phyloP scores from a whole-genome alignment of 2,888 invertebrate species.

The Azorinus chamasolen region DNA sequence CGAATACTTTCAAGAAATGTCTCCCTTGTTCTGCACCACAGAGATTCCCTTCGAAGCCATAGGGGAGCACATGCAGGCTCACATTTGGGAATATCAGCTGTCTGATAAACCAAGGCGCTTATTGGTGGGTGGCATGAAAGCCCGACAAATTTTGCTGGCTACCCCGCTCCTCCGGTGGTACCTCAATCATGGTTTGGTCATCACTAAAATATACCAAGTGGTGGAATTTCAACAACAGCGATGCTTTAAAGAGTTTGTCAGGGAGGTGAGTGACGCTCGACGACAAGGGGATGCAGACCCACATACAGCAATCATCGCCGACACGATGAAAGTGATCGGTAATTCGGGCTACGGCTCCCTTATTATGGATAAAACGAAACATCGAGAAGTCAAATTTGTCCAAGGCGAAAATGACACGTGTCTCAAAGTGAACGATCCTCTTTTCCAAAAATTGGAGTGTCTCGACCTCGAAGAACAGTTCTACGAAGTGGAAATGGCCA shows the following conservation, averaged over 20 bases:
- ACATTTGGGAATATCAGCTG: constrained; percentile 14
- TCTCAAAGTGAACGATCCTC: constrained; percentile 34
- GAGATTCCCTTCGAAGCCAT: constrained; percentile 36
- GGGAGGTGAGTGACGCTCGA: constrained; percentile 4
- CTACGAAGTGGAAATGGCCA: constrained; percentile 45
- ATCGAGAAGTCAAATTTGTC: constrained; percentile 31
- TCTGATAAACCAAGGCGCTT: constrained; percentile 20
- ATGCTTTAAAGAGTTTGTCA: constrained; percentile 34
- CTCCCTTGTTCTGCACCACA: constrained; percentile 38
- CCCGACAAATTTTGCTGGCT: constrained; percentile 26
- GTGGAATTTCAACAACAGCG: constrained; percentile 37
- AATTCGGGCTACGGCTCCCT: constrained; percentile 50
- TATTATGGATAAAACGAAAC: constrained; percentile 55
- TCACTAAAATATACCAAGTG: constrained; percentile 45
- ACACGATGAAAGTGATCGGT: constrained; percentile 33
- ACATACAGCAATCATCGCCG: constrained; percentile 27
- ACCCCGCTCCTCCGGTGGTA: constrained; percentile 57
- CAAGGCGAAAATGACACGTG: constrained; percentile 29
- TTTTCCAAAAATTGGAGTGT: constrained; percentile 38
- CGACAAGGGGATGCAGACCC: constrained; percentile 25
- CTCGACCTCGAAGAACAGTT: constrained; percentile 40
- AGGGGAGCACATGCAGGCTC: constrained; percentile 42
- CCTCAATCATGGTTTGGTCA: constrained; percentile 51
- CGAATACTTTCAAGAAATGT: constrained; percentile 45
- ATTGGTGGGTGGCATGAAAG: constrained; percentile 40